Conservation (phyloP, 35 echinoderm and acorn worm genomes). For the Acanthaster planci region DNA sequence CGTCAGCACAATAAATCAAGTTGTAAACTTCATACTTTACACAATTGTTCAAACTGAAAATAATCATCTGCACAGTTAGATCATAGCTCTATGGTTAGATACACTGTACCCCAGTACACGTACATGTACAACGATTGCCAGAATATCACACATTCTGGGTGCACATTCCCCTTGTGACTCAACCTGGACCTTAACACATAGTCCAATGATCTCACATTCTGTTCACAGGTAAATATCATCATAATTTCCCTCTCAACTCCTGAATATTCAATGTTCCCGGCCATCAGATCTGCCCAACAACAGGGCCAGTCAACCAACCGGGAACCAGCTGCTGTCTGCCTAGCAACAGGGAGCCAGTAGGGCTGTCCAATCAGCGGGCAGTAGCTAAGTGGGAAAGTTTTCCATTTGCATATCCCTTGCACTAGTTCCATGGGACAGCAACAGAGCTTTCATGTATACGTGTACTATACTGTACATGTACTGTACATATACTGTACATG, state of each 20-base stretch:
- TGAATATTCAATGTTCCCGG: neutral
- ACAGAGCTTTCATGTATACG: neutral
- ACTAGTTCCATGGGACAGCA: neutral
- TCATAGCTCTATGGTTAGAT: too few relatives aligned
- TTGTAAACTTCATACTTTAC: too few relatives aligned
- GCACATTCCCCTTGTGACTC: too few relatives aligned
- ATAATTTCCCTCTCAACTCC: neutral
- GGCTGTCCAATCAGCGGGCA: neutral
- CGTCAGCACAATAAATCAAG: too few relatives aligned
- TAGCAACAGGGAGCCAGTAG: neutral
- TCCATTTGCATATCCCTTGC: neutral
- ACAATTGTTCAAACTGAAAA: too few relatives aligned
- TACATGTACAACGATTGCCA: too few relatives aligned
- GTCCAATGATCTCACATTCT: neutral
- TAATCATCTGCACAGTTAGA: too few relatives aligned
- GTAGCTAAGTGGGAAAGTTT: slow-evolving; percentile 31
- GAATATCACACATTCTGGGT: too few relatives aligned
- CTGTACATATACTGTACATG: neutral
- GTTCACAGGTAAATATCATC: too few relatives aligned
- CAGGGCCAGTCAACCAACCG: neutral
- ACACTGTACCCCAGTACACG: too few relatives aligned
- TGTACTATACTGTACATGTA: neutral
- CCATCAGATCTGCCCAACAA: slow-evolving; percentile 10
- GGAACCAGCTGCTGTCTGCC: neutral
- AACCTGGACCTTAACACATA: too few relatives aligned